These are phyloP conservation scores for Cygnus atratus DNA, from an alignment of 2,113 vertebrate genomes.

Conservation along the genomic window DNA sequence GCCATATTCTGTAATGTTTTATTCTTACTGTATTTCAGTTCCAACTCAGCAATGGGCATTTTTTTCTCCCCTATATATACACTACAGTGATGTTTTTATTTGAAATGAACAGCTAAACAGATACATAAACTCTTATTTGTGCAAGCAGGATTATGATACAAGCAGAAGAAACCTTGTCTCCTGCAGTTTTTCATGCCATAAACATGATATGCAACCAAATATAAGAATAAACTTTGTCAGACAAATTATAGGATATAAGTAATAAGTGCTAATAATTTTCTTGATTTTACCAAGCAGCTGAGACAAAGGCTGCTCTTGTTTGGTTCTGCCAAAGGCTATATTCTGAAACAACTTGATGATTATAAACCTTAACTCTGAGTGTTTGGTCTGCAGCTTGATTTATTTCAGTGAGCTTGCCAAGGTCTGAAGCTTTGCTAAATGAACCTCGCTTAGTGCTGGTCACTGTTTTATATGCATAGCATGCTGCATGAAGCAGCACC, in stretches of 20 bases:
- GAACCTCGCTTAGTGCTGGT: background rate
- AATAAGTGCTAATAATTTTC: background rate
- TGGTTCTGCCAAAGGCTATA: background rate
- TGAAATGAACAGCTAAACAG: background rate
- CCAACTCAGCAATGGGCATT: background rate
- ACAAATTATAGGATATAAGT: constrained; percentile 2
- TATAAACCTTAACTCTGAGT: background rate
- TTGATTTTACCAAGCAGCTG: background rate
- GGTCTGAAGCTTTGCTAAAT: background rate
- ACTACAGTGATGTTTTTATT: background rate
- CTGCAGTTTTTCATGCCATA: background rate
- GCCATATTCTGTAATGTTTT: background rate
- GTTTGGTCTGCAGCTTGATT: constrained; percentile 18
- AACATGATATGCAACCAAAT: background rate
- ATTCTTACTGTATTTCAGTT: background rate
- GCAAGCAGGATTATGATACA: background rate
- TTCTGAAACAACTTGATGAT: background rate
- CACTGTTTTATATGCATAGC: constrained; percentile 41
- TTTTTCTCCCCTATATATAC: background rate
- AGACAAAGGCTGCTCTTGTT: background rate
- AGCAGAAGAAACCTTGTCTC: background rate
- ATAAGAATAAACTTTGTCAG: background rate
- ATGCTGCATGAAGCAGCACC: background rate
- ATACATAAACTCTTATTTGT: rapidly evolving
- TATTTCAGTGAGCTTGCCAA: constrained; percentile 16